Conservation (phyloP, 2,888 invertebrate genomes). For the Schizotus pectinicornis region DNA sequence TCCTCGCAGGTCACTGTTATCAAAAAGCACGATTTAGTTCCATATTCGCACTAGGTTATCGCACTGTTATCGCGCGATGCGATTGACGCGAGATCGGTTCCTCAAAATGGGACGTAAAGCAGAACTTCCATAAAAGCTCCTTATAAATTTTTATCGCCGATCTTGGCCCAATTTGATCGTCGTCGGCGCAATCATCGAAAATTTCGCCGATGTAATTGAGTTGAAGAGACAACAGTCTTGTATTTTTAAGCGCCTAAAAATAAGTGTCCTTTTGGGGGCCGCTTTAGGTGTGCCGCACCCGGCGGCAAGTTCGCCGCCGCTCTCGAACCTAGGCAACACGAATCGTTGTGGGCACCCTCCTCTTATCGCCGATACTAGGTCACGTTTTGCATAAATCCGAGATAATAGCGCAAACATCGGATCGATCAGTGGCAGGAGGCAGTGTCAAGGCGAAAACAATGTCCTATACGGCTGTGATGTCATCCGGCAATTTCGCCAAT, state of each 20-base stretch:
- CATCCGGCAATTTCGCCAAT: slow-evolving; percentile 7
- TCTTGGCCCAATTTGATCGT: no score
- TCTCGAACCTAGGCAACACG: slow-evolving; percentile 21
- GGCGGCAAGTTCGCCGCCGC: background rate
- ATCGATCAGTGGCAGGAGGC: background rate
- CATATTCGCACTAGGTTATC: no score
- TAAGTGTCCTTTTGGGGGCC: slow-evolving; percentile 27
- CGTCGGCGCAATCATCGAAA: no score
- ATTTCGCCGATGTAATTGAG: background rate
- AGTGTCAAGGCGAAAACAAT: slow-evolving; percentile 5
- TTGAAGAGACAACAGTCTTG: slow-evolving; percentile 8
- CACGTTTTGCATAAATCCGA: slow-evolving; percentile 26
- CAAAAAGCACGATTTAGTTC: no score
- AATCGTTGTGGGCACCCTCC: slow-evolving; percentile 9
- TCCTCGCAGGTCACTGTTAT: no score
- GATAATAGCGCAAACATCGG: slow-evolving; percentile 1
- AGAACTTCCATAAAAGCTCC: no score
- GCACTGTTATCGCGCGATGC: no score
- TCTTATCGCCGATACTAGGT: slow-evolving; percentile 16
- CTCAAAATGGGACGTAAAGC: no score
- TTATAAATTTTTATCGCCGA: no score
- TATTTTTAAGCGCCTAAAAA: slow-evolving; percentile 27
- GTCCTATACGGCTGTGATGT: slow-evolving; percentile 14
- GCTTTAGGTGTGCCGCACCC: slow-evolving; percentile 16
- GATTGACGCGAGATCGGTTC: no score